These are phyloP conservation scores for Xiphophorus couchianus DNA, from an alignment of 2,113 vertebrate species.

Conservation along the genomic window DNA sequence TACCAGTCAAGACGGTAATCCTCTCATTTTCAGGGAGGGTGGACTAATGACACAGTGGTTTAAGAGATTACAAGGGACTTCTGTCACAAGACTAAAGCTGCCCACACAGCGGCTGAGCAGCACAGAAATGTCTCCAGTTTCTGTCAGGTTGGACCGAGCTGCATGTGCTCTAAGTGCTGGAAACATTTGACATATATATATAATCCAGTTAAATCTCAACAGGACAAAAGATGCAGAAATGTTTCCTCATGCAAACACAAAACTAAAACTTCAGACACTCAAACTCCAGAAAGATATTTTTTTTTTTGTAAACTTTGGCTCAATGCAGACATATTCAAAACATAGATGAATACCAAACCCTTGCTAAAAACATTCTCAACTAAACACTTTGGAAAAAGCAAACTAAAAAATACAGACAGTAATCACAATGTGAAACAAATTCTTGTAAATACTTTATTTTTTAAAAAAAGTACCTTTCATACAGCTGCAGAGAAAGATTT, in stretches of 20 bases:
- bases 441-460: not conserved
- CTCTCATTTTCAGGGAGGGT: slow-evolving; percentile 48
- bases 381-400: not conserved
- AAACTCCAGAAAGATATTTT: slow-evolving; percentile 9
- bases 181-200: slow-evolving; percentile 35
- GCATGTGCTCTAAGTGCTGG: slow-evolving; percentile 20
- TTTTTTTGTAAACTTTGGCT: slow-evolving; percentile 1
- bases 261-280: slow-evolving; percentile 16
- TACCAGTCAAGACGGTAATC: slow-evolving; percentile 41
- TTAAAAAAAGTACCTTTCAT: not conserved
- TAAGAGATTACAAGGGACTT: slow-evolving; percentile 53
- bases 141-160: slow-evolving; percentile 1
- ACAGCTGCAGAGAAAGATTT: not conserved
- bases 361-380: not conserved
- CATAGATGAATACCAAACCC: not conserved
- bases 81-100: slow-evolving; percentile 46
- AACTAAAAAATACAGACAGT: not conserved
- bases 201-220: slow-evolving; percentile 43
- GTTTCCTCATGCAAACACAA: slow-evolving; percentile 24
- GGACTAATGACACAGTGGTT: slow-evolving; percentile 55
- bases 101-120: slow-evolving; percentile 24
- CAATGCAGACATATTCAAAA: not conserved
- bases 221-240: slow-evolving; percentile 4
- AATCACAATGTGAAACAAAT: not conserved
- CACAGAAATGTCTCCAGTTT: slow-evolving; percentile 19